phyloP scores from a whole-genome alignment of 2,888 invertebrate genomes.

The Drosophila hamatofila region DNA sequence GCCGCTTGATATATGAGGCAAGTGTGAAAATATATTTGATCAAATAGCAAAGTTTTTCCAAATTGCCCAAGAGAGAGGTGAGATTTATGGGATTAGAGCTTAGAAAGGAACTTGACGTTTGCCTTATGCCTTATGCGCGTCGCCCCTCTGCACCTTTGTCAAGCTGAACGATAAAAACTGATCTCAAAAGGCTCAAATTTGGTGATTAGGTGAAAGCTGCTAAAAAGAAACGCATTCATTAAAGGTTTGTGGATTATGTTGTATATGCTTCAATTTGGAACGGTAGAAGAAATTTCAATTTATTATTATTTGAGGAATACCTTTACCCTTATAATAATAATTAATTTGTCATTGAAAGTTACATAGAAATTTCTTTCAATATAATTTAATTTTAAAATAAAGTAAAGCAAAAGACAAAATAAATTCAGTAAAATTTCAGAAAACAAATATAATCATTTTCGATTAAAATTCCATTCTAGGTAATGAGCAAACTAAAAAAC shows the following conservation, averaged over 20 bases:
- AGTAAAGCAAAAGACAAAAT: too few relatives aligned
- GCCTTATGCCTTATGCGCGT: neutral
- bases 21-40: constrained; percentile 82
- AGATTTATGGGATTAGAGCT: constrained; percentile 66
- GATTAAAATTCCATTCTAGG: too few relatives aligned
- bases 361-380: too few relatives aligned
- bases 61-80: constrained; percentile 57
- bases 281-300: neutral
- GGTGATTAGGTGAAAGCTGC: constrained; percentile 36
- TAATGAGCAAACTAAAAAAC: too few relatives aligned
- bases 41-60: constrained; percentile 63
- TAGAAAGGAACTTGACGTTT: constrained; percentile 61
- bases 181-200: constrained; percentile 5
- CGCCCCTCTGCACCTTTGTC: constrained; percentile 22
- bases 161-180: constrained; percentile 11
- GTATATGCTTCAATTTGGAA: neutral
- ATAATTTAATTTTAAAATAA: too few relatives aligned
- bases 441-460: too few relatives aligned
- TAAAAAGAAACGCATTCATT: constrained; percentile 11
- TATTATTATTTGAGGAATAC: neutral
- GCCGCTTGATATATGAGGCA: constrained; percentile 78
- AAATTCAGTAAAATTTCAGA: too few relatives aligned
- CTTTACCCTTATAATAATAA: neutral
- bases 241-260: neutral
- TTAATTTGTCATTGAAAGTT: too few relatives aligned